phyloP scores from a whole-genome alignment of 1,140 invertebrate species.

The Thereuonema tuberculata region DNA sequence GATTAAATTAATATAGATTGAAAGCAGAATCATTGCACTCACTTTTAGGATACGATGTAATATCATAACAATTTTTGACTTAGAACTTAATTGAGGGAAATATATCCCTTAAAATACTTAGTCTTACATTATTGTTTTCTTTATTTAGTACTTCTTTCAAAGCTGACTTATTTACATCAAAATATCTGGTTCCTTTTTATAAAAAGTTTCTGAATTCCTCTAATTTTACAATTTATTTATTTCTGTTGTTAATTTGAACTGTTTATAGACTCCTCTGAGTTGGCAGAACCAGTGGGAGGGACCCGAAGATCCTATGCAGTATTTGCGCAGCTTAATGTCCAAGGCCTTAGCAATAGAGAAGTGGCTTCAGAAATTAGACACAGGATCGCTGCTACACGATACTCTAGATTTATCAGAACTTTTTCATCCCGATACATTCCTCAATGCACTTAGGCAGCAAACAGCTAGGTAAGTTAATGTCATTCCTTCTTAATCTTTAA shows the following conservation, averaged over 20 bases:
- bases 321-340: conserved; percentile 48
- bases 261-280: conserved; percentile 55
- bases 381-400: conserved; percentile 36
- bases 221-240: not conserved
- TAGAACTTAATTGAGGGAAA: too few relatives aligned
- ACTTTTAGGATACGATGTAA: too few relatives aligned
- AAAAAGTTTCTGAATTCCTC: not conserved
- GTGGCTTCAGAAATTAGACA: conserved; percentile 30
- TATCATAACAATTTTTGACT: too few relatives aligned
- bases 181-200: too few relatives aligned
- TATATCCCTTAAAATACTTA: too few relatives aligned
- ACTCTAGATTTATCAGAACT: conserved; percentile 56
- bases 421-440: conserved; percentile 62
- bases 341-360: conserved; percentile 40
- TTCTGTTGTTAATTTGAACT: too few relatives aligned
- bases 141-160: too few relatives aligned
- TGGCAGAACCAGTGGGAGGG: conserved; percentile 69
- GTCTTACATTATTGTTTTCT: too few relatives aligned
- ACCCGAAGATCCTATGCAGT: conserved; percentile 53
- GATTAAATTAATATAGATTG: too few relatives aligned
- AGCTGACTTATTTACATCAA: too few relatives aligned
- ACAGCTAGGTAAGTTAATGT: conserved; percentile 44
- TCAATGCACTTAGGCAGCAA: conserved; percentile 67
- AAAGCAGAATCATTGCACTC: too few relatives aligned
- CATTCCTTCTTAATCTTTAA: conserved; percentile 4